These are phyloP conservation scores for Rhea pennata DNA, from an alignment of 2,113 vertebrate genomes.

Conservation along the genomic window DNA sequence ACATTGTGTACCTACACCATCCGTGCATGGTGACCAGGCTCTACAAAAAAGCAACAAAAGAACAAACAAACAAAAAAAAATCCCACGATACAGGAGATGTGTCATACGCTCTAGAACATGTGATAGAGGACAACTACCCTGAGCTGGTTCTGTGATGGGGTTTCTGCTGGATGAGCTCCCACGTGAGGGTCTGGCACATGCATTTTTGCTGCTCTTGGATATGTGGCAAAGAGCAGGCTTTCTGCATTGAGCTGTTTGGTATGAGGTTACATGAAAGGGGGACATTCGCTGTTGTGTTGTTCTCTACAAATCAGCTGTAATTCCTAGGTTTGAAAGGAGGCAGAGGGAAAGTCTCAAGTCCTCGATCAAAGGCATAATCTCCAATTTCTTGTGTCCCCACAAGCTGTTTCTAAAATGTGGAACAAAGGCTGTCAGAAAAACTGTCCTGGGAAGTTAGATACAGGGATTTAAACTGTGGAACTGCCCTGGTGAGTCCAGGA, in stretches of 20 bases:
- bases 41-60: not conserved
- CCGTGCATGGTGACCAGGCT: slow-evolving; percentile 31
- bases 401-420: not conserved
- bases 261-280: not conserved
- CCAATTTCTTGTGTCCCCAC: not conserved
- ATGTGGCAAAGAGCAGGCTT: not conserved
- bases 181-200: not conserved
- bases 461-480: not conserved
- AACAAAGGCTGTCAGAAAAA: not conserved
- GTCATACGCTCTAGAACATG: not conserved
- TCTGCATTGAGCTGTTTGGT: not conserved
- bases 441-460: not conserved
- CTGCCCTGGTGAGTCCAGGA: not conserved
- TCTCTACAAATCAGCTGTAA: not conserved
- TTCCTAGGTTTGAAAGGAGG: not conserved
- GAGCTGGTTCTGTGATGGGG: not conserved
- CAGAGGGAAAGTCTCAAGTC: not conserved
- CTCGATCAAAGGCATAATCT: not conserved
- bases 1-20: slow-evolving; percentile 44
- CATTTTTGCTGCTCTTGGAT: not conserved
- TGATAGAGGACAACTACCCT: not conserved
- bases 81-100: not conserved
- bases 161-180: not conserved
- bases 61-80: not conserved
- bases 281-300: not conserved